phyloP scores from a whole-genome alignment of 92 coral and sea anemone species.

The Palythoa heliodiscus region DNA sequence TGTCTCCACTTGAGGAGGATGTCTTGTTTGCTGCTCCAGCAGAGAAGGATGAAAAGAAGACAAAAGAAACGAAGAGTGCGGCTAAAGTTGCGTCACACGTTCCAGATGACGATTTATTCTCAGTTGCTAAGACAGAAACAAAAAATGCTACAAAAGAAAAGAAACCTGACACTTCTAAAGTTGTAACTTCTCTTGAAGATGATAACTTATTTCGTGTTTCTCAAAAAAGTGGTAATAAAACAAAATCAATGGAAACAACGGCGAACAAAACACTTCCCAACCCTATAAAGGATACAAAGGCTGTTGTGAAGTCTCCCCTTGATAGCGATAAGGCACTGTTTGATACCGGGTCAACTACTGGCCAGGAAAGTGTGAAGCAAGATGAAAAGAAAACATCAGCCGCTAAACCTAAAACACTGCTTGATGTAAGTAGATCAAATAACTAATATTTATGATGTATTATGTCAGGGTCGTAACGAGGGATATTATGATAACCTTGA shows the following conservation, averaged over 20 bases:
- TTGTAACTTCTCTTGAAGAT: conserved; percentile 47
- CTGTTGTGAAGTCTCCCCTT: neutral
- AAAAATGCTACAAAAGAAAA: conserved; percentile 31
- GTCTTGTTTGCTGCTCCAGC: conserved; percentile 38
- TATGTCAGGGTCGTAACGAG: neutral
- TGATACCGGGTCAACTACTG: neutral
- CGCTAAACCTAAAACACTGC: conserved; percentile 54
- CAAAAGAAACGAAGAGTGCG: neutral
- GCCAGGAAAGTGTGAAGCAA: conserved; percentile 19
- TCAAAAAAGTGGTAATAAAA: conserved; percentile 40
- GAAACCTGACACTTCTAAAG: conserved; percentile 1
- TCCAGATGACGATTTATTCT: neutral
- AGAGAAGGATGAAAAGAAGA: conserved; percentile 32
- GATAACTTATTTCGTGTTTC: conserved; percentile 74
- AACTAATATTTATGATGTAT: neutral
- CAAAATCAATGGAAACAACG: conserved; percentile 22
- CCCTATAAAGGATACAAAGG: neutral
- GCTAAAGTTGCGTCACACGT: neutral
- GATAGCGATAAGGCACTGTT: conserved; percentile 1
- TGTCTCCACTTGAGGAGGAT: conserved; percentile 38
- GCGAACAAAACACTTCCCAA: neutral
- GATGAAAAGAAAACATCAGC: conserved; percentile 44
- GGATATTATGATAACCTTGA: neutral
- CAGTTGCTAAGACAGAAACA: conserved; percentile 29
- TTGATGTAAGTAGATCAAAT: conserved; percentile 56